phyloP scores from a whole-genome alignment of 2,888 invertebrate species.

The Thyatira batis region DNA sequence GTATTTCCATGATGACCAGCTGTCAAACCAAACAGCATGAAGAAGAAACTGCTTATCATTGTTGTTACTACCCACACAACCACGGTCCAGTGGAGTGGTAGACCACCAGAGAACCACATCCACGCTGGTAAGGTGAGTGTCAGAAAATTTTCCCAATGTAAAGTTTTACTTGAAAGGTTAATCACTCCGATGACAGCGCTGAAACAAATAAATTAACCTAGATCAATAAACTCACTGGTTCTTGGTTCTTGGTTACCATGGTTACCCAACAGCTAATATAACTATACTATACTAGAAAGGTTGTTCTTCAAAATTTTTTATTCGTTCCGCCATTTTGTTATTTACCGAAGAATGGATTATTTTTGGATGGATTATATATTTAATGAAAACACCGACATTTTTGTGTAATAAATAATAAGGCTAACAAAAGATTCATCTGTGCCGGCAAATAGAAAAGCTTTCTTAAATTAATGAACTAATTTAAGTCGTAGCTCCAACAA shows the following conservation, averaged over 20 bases:
- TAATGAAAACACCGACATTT: too few relatives aligned
- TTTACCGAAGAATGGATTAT: too few relatives aligned
- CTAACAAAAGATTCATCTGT: too few relatives aligned
- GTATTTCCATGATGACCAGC: conserved; percentile 92
- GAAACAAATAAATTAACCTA: too few relatives aligned
- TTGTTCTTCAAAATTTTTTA: too few relatives aligned
- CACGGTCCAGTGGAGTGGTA: conserved; percentile 57
- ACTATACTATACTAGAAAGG: too few relatives aligned
- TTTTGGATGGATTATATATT: too few relatives aligned
- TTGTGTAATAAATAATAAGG: too few relatives aligned
- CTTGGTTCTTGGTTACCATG: too few relatives aligned
- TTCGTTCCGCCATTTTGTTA: too few relatives aligned
- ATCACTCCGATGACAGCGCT: neutral
- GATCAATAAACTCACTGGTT: too few relatives aligned
- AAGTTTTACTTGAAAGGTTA: conserved; percentile 20
- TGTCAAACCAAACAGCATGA: conserved; percentile 86
- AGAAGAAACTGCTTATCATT: conserved; percentile 81
- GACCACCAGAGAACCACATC: conserved; percentile 67
- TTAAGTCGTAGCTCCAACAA: neutral
- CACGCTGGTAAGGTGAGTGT: conserved; percentile 63
- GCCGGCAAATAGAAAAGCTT: neutral
- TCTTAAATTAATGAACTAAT: neutral
- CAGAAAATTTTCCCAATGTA: conserved; percentile 45
- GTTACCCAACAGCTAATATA: too few relatives aligned
- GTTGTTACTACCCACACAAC: conserved; percentile 80